Base-by-base conservation (phyloP, 2,888 invertebrate species). In the Therioaphis trifolii region DNA sequence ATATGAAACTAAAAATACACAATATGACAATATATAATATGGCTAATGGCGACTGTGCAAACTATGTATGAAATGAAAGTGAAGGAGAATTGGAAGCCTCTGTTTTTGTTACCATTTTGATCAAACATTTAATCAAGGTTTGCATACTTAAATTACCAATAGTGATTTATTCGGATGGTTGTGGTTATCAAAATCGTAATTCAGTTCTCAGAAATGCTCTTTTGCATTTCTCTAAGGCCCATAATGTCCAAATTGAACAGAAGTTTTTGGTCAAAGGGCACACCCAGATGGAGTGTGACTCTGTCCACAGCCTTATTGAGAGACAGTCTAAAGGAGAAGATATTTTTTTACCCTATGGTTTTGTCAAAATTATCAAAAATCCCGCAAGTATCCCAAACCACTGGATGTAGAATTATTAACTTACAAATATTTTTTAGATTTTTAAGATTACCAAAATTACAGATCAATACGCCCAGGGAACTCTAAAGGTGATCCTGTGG, bases 261-360 rank as follows among this genome's bases (percentile, higher is more conserved):
- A 24, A 43, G 4, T 69, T n/a, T 5, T 7, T 69, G 4, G 14
- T 69, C 2, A 69, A 43, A 14, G 69, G 43, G 4, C 85, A 86
- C 61, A 86, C 85, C 9, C 86, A 86, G 71, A 86, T 86, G 84
- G 86, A 86, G 71, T 86, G 86, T 12, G 86, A 86, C 69, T 78
- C 27, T 43, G 78, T 78, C 18, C 86, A 86, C 71, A 40, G 66
- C 11, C 29, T 63, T 66, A 43, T 43, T 43, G 43, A 43, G 11
- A 43, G 43, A 43, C 43, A 43, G 43, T 43, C 43, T 43, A 43
- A 43, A 43, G 43, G 43, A 43, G 43, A 11, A 43, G 43, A 43
- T 43, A 43, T 7, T 43, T 43, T 43, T 43, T 43, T 43, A 43
- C 43, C 43, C 43, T 43, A 43, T 43, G 43, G 11, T 43, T 43